phyloP scores from a whole-genome alignment of 1,140 invertebrate species.

The Mamestra configurata region DNA sequence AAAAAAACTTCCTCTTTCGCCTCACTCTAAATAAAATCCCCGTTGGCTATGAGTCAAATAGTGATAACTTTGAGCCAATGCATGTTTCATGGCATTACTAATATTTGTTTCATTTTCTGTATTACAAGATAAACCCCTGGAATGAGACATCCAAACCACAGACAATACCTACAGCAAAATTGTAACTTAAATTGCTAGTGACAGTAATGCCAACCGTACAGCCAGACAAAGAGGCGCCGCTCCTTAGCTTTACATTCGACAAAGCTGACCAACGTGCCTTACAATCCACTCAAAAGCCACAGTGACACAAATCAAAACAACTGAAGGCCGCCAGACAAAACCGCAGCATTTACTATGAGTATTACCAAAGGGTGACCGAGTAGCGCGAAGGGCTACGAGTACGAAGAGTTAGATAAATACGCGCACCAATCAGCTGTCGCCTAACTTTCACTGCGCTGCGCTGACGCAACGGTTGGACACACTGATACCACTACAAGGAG shows the following conservation, averaged over 20 bases:
- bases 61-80: no score
- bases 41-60: no score
- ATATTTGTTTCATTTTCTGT: no score
- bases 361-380: slow-evolving; percentile 32
- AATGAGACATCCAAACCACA: no score
- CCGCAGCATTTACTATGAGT: background rate
- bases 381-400: slow-evolving; percentile 53
- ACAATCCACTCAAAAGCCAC: background rate
- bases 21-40: no score
- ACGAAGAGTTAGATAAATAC: slow-evolving; percentile 34
- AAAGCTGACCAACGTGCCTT: background rate
- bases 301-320: slow-evolving; percentile 13
- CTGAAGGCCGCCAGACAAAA: slow-evolving; percentile 16
- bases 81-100: no score
- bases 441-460: slow-evolving; percentile 53
- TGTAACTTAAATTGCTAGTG: no score
- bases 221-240: background rate
- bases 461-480: slow-evolving; percentile 54
- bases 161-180: no score
- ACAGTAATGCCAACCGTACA: no score
- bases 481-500: background rate
- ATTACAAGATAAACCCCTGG: no score
- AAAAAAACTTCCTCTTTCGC: no score
- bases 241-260: background rate
- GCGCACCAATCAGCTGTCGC: slow-evolving; percentile 48